Conservation (phyloP, 2,888 invertebrate genomes). For the Idaea biselata region DNA sequence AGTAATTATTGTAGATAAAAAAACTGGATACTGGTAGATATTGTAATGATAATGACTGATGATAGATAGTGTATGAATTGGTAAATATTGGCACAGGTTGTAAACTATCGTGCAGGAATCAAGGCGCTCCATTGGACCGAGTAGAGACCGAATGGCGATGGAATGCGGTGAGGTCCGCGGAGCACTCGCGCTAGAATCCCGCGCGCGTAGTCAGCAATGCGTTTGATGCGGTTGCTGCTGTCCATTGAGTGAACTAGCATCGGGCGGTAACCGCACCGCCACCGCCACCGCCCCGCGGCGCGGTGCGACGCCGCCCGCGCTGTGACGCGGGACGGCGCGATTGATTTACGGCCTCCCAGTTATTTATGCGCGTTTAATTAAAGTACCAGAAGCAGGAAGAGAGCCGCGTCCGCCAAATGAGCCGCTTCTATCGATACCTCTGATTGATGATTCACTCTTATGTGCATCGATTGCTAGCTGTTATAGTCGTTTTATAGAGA, state of each 20-base stretch:
- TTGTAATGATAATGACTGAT: neutral
- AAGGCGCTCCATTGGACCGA: neutral
- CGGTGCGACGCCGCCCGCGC: conserved; percentile 20
- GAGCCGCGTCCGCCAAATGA: conserved; percentile 26
- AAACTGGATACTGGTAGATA: neutral
- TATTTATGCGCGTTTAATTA: conserved; percentile 75
- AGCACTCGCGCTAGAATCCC: conserved; percentile 42
- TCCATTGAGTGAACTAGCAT: conserved; percentile 40
- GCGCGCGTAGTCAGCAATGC: conserved; percentile 29
- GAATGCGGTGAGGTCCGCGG: neutral
- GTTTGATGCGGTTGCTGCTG: conserved; percentile 43
- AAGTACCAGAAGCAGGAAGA: conserved; percentile 71
- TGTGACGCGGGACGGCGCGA: conserved; percentile 43
- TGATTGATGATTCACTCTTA: conserved; percentile 35
- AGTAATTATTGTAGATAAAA: too few species aligned
- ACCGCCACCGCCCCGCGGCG: too few species aligned
- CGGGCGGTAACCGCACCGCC: neutral
- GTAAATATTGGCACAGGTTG: neutral
- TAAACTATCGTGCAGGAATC: neutral
- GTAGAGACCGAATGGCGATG: neutral
- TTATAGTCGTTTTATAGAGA: neutral
- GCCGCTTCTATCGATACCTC: conserved; percentile 20
- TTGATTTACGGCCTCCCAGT: conserved; percentile 61
- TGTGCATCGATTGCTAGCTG: neutral
- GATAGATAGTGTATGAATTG: neutral